Conservation (phyloP, 2,113 vertebrate genomes). For the Phyllostomus hastatus region DNA sequence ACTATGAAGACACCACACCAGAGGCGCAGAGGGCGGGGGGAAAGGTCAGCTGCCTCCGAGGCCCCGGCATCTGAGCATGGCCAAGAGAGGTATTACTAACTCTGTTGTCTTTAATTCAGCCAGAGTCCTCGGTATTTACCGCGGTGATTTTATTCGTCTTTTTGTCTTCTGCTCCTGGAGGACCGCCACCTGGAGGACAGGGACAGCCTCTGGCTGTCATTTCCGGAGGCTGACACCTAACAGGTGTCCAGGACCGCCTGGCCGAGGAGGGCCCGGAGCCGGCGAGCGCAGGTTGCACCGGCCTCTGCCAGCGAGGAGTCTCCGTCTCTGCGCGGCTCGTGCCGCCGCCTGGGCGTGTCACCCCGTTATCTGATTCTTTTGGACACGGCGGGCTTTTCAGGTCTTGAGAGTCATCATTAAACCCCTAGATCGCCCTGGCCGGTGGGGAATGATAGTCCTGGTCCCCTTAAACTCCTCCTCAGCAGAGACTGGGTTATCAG, state of each 20-base stretch:
- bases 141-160: too few species aligned
- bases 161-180: not conserved
- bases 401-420: not conserved
- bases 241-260: accelerated
- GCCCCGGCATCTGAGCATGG: not conserved
- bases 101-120: not conserved
- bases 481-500: not conserved
- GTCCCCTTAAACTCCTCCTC: not conserved
- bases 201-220: not conserved
- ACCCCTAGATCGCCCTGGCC: not conserved
- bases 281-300: accelerated
- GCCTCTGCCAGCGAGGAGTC: not conserved
- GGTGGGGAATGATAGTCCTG: not conserved
- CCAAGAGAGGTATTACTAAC: not conserved
- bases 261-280: accelerated
- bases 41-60: not conserved
- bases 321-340: accelerated
- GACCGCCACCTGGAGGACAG: too few species aligned
- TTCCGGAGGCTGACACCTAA: not conserved
- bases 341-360: not conserved
- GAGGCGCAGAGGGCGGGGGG: not conserved
- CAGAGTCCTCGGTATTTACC: not conserved
- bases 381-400: not conserved
- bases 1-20: not conserved
- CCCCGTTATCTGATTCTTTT: not conserved